A percentile compares a stretch with the other conserved stretches of the same genome.
Evolutionary conservation across 2,113 vertebrate genomes (phyloP).

Genomic region (Trachemys scripta): DNA sequence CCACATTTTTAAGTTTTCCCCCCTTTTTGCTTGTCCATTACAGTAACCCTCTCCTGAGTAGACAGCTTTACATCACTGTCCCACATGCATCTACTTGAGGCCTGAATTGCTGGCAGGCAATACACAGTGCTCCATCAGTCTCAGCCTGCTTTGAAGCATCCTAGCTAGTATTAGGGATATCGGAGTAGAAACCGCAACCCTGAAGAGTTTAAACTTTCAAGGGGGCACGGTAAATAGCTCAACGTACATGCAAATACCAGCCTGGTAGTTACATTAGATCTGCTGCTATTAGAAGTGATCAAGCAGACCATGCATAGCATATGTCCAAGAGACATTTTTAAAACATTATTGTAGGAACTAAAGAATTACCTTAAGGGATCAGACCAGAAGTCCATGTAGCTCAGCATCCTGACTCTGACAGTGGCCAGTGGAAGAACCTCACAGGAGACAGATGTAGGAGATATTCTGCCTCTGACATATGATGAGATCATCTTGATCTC

Average conservation of each 20-base stretch:
- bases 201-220: background rate
- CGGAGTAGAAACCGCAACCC: background rate
- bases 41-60: background rate
- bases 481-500: accelerated
- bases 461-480: background rate
- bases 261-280: background rate
- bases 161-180: background rate
- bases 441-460: background rate
- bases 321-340: background rate
- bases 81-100: background rate
- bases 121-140: background rate
- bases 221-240: background rate
- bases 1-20: background rate
- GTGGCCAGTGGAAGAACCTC: background rate
- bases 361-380: background rate
- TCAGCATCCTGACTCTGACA: background rate
- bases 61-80: background rate
- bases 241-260: background rate
- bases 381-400: background rate
- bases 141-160: background rate
- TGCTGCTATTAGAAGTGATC: background rate
- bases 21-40: background rate
- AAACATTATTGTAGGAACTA: background rate
- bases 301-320: background rate
- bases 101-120: background rate